Percentiles rank a stretch among this genome's conserved stretches.
Evolutionary conservation across 2,888 invertebrate species (phyloP).

Genomic region (Serrognathus titanus): DNA sequence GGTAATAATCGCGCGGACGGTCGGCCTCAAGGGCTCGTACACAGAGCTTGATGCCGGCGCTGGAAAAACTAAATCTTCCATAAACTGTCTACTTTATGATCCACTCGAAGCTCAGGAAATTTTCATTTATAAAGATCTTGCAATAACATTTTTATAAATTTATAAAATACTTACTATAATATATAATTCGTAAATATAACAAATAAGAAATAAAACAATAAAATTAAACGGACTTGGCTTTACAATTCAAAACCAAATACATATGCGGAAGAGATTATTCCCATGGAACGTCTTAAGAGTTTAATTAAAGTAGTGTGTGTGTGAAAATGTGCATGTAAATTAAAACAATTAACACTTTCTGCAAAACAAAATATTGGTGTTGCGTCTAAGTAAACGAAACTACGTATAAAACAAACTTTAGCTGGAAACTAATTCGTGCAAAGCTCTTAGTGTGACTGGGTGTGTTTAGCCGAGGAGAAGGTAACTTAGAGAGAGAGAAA

Average conservation of each 20-base stretch:
- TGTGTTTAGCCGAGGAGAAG: conserved; percentile 35
- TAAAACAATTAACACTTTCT: conserved; percentile 28
- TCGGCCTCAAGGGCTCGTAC: background rate
- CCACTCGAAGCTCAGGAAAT: no score
- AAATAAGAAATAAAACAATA: no score
- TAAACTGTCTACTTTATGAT: background rate
- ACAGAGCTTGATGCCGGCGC: no score
- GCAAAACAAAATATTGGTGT: conserved; percentile 31
- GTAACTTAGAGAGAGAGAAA: conserved; percentile 30
- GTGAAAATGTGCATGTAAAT: conserved; percentile 18
- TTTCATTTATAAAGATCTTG: no score
- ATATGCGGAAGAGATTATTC: background rate
- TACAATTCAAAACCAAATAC: background rate
- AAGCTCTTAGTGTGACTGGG: conserved; percentile 27
- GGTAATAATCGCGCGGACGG: conserved; percentile 14
- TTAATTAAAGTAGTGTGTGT: conserved; percentile 16
- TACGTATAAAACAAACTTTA: conserved; percentile 31
- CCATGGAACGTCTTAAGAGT: conserved; percentile 3
- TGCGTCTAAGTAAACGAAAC: conserved; percentile 30
- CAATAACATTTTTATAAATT: no score
- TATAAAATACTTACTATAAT: no score
- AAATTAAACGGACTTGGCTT: no score
- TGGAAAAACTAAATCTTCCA: conserved; percentile 5
- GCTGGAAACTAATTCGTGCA: conserved; percentile 30
- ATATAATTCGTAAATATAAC: no score